phyloP scores from a whole-genome alignment of 2,888 invertebrate genomes.

The Megalurothrips usitatus region DNA sequence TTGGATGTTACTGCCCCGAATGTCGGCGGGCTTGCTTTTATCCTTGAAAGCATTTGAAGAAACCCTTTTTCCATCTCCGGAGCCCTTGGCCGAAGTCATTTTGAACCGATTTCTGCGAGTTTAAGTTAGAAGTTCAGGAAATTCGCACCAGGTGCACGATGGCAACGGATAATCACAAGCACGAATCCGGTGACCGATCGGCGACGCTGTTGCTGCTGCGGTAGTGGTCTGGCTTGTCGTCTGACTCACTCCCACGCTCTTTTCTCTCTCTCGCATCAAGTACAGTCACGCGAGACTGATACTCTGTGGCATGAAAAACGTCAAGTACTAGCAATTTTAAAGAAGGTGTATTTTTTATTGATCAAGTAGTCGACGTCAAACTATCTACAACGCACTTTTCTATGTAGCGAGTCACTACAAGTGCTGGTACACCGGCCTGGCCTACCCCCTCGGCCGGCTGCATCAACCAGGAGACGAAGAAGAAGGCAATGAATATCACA shows the following conservation, averaged over 20 bases:
- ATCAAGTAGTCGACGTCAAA: too few relatives aligned
- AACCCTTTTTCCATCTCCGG: conserved; percentile 48
- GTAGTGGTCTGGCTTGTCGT: background rate
- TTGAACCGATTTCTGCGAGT: conserved; percentile 36
- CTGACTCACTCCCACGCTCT: too few relatives aligned
- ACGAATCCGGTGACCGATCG: background rate
- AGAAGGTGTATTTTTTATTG: too few relatives aligned
- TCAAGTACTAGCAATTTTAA: too few relatives aligned
- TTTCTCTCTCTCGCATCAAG: too few relatives aligned
- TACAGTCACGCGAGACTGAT: background rate
- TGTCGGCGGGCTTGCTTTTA: conserved; percentile 91
- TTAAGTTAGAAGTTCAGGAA: background rate
- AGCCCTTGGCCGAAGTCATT: conserved; percentile 49
- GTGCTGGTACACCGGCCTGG: too few relatives aligned
- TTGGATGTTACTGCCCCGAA: conserved; percentile 90
- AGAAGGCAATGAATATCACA: too few relatives aligned
- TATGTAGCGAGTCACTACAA: too few relatives aligned
- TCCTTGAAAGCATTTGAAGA: conserved; percentile 66
- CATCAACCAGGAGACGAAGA: too few relatives aligned
- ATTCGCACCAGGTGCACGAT: conserved; percentile 10
- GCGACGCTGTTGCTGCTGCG: background rate
- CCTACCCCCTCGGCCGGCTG: too few relatives aligned
- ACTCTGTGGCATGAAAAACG: too few relatives aligned
- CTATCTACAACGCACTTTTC: too few relatives aligned
- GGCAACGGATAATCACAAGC: background rate